phyloP scores from a whole-genome alignment of 1,140 invertebrate genomes.

The Musca vetustissima region DNA sequence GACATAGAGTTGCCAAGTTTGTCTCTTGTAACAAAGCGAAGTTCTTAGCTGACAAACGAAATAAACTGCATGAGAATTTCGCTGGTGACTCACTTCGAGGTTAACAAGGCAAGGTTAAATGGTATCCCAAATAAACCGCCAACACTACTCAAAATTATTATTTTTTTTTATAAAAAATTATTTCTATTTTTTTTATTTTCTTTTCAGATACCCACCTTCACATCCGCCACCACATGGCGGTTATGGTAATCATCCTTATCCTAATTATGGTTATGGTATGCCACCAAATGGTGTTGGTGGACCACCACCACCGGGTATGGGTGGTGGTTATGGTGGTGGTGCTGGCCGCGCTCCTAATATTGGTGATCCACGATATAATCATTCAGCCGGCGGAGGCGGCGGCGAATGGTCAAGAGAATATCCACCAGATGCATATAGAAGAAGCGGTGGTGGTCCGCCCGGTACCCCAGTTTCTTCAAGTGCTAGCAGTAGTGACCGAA shows the following conservation, averaged over 20 bases:
- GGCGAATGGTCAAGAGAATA: slow-evolving; percentile 51
- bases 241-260: slow-evolving; percentile 43
- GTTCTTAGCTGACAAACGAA: too few species aligned
- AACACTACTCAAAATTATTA: too few species aligned
- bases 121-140: too few species aligned
- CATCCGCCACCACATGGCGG: slow-evolving; percentile 40
- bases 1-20: too few species aligned
- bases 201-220: slow-evolving; percentile 39
- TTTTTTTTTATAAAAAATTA: too few species aligned
- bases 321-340: slow-evolving; percentile 24
- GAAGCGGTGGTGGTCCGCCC: neutral
- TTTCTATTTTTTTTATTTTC: neutral
- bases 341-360: slow-evolving; percentile 27
- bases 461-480: too few species aligned
- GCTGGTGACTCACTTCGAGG: too few species aligned
- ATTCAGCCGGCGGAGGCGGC: too few species aligned
- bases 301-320: slow-evolving; percentile 34
- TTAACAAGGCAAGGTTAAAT: too few species aligned
- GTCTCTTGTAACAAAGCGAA: too few species aligned
- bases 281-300: slow-evolving; percentile 42
- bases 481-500: neutral
- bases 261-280: slow-evolving; percentile 50
- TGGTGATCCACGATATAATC: slow-evolving; percentile 42
- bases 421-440: slow-evolving; percentile 27
- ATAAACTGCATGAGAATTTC: too few species aligned